phyloP scores from a whole-genome alignment of 2,888 invertebrate genomes.

The Andrena flavipes region DNA sequence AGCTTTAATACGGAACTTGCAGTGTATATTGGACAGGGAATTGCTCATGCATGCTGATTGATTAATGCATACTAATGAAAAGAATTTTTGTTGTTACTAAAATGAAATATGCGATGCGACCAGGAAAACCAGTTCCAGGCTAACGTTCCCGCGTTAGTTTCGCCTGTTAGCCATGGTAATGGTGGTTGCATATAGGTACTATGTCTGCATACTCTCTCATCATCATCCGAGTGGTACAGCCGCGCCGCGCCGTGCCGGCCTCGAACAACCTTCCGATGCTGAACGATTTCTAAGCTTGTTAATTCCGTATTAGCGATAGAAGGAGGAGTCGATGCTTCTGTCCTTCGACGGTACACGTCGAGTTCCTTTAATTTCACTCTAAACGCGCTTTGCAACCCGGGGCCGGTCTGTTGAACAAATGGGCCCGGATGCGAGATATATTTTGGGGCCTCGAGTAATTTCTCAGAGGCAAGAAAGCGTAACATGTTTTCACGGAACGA shows the following conservation, averaged over 20 bases:
- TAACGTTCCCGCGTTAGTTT: constrained; percentile 64
- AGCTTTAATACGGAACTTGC: constrained; percentile 38
- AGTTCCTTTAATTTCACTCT: background rate
- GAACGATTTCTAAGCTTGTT: constrained; percentile 27
- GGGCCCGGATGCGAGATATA: too few relatives aligned
- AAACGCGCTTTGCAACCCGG: background rate
- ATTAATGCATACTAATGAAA: constrained; percentile 66
- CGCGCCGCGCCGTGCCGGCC: constrained; percentile 1
- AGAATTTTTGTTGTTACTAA: constrained; percentile 63
- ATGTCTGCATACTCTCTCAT: constrained; percentile 34
- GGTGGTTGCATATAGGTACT: constrained; percentile 20
- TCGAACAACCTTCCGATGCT: constrained; percentile 20
- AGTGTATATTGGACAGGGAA: constrained; percentile 44
- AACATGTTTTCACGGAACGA: too few relatives aligned
- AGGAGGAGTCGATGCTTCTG: background rate
- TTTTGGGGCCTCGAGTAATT: too few relatives aligned
- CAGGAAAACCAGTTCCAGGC: constrained; percentile 72
- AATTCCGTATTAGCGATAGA: constrained; percentile 27
- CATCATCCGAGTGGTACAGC: constrained; percentile 23
- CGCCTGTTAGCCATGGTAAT: constrained; percentile 64
- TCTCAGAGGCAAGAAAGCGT: too few relatives aligned
- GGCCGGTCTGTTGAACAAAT: too few relatives aligned
- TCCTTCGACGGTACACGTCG: background rate
- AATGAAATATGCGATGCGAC: constrained; percentile 67
- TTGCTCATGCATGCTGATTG: constrained; percentile 54